Evolutionary conservation across 2,797 vertebrate species (phyloP).

Genomic region (Mareca strepera): DNA sequence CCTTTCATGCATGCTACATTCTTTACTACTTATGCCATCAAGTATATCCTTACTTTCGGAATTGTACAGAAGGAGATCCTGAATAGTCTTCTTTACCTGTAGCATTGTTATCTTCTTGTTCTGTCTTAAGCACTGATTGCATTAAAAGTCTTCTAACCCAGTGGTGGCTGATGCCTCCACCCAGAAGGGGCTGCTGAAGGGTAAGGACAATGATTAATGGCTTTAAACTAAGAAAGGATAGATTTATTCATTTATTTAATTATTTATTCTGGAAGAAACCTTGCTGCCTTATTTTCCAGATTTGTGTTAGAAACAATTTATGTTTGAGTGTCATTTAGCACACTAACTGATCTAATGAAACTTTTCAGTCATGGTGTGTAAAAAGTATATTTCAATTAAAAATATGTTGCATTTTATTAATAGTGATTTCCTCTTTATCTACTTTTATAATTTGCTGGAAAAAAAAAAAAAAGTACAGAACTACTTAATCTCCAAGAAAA

Average conservation of each 20-base stretch:
- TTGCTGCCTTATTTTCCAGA: neutral
- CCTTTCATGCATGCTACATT: neutral
- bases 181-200: no score
- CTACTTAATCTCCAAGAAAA: neutral
- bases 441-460: neutral
- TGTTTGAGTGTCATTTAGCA: neutral
- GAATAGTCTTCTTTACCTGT: neutral
- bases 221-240: no score
- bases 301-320: neutral
- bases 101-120: neutral
- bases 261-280: neutral
- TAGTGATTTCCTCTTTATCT: rapidly evolving
- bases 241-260: no score
- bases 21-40: neutral
- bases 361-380: neutral
- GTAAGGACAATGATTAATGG: no score
- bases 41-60: neutral
- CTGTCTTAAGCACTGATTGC: neutral
- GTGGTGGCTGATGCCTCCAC: no score
- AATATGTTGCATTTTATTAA: neutral
- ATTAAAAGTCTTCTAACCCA: neutral
- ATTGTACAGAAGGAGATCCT: neutral
- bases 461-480: neutral
- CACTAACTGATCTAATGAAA: neutral
- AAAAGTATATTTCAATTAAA: neutral